Conservation (phyloP, 2,888 invertebrate genomes). For the Keiferia lycopersicella region DNA sequence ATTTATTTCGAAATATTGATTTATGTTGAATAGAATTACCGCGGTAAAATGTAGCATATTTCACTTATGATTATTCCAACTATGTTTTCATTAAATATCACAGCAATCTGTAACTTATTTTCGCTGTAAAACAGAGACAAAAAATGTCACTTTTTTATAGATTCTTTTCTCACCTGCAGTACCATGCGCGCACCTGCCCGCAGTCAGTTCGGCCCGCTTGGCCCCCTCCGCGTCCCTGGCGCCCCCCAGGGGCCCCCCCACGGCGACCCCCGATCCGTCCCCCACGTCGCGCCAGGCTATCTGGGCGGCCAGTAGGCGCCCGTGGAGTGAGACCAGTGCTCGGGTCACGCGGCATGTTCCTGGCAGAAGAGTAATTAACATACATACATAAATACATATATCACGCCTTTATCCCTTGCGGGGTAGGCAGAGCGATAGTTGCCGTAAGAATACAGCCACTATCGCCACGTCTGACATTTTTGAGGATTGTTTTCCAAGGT, state of each 20-base stretch:
- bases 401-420: no score
- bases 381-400: no score
- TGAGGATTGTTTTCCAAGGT: no score
- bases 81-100: no score
- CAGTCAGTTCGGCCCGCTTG: slow-evolving; percentile 84
- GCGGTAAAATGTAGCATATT: no score
- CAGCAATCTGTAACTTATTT: no score
- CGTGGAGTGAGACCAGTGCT: slow-evolving; percentile 42
- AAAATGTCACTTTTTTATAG: not conserved
- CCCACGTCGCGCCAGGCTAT: slow-evolving; percentile 38
- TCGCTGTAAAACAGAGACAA: not conserved
- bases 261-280: slow-evolving; percentile 69
- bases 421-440: no score
- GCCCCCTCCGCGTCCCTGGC: slow-evolving; percentile 61
- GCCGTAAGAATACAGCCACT: no score
- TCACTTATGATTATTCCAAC: no score
- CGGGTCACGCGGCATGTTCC: slow-evolving; percentile 47
- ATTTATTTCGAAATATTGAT: no score
- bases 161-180: not conserved
- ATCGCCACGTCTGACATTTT: no score
- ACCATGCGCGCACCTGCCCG: slow-evolving; percentile 78
- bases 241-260: slow-evolving; percentile 85
- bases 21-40: no score
- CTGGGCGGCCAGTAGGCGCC: slow-evolving; percentile 40
- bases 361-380: slow-evolving; percentile 15